These are phyloP conservation scores for Pelobates fuscus DNA, from an alignment of 2,113 vertebrate species.

Conservation along the genomic window DNA sequence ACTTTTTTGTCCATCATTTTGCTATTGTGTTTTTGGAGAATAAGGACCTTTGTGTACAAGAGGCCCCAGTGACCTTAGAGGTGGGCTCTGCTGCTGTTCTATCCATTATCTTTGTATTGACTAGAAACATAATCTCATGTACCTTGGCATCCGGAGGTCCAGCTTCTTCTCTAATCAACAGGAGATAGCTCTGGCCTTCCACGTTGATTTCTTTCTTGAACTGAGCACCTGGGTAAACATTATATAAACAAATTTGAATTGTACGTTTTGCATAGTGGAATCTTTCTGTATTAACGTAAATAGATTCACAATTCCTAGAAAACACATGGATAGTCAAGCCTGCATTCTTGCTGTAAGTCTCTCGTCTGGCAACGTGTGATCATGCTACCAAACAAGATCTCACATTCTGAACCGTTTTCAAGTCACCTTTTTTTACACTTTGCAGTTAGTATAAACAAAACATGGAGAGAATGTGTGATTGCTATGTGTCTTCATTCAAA, in stretches of 20 bases:
- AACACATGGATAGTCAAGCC: neutral
- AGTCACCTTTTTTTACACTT: neutral
- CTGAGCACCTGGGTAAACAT: slow-evolving; percentile 74
- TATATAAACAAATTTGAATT: neutral
- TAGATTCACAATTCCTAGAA: neutral
- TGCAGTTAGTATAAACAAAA: neutral
- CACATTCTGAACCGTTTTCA: neutral
- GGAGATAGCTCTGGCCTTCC: slow-evolving; percentile 88
- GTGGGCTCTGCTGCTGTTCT: too few species aligned
- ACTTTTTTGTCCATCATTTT: too few species aligned
- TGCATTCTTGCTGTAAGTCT: neutral
- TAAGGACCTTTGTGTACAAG: too few species aligned
- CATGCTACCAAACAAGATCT: neutral
- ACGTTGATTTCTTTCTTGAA: slow-evolving; percentile 92
- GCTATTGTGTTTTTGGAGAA: too few species aligned
- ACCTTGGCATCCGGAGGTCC: slow-evolving; percentile 86
- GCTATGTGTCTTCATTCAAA: slow-evolving; percentile 5
- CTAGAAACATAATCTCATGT: too few species aligned
- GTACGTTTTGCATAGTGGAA: neutral
- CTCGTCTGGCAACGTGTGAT: neutral
- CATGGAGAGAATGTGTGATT: neutral
- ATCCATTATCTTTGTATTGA: too few species aligned
- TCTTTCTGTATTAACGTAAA: neutral
- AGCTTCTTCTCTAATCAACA: slow-evolving; percentile 90
- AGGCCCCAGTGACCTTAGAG: too few species aligned